Base-by-base conservation (phyloP, 2,888 invertebrate genomes). In the Rotaria macrura region DNA sequence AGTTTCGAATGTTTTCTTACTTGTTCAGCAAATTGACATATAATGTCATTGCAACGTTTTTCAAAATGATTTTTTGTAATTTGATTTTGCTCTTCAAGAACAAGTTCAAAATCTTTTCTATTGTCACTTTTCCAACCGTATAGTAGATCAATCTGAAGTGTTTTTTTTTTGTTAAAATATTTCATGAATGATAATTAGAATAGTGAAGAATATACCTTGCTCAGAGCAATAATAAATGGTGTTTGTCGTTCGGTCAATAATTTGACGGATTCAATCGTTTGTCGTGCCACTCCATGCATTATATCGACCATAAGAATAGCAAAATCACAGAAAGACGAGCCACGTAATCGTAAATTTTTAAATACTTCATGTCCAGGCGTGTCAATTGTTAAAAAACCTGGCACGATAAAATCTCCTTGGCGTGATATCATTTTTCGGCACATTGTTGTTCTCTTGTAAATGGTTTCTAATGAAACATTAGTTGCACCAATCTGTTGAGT, bases 401-500 rank as follows among this genome's bases (percentile, higher is more conserved):
- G 99, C 87, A 99, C 92, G 90, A 94, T 95, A 89, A 97, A 93
- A 83, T 90, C 93, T 89, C 94, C 94, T 87, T 95, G 94, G 12
- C 40, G 40, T n/a, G 79, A 43, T 43, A 79, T n/a, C 10, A 79
- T 10, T 74, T 49, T 92, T 92, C 96, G 96, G 23, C 97, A 96
- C 92, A 96, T 94, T 91, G 93, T 95, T 23, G 96, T 95, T 90
- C 97, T 95, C 88, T 98, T 97, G 89, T 94, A 94, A 88, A 99
- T 96, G 83, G 97, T 96, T 85, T 96, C 95, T 87, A 95, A 94
- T 6, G 98, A 97, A 43, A 99, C 98, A 91, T 98, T 98, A 14
- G 99, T 99, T 34, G 99, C 99, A 87, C 99, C 99, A 88, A 99
- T 99, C 92, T 99, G 99, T 90, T 99, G 99, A 0, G 99, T 99